A percentile compares a stretch with the other conserved stretches of the same genome.
These are phyloP conservation scores for Drusus annulatus DNA, from an alignment of 1,140 invertebrate genomes.

Conservation along the genomic window DNA sequence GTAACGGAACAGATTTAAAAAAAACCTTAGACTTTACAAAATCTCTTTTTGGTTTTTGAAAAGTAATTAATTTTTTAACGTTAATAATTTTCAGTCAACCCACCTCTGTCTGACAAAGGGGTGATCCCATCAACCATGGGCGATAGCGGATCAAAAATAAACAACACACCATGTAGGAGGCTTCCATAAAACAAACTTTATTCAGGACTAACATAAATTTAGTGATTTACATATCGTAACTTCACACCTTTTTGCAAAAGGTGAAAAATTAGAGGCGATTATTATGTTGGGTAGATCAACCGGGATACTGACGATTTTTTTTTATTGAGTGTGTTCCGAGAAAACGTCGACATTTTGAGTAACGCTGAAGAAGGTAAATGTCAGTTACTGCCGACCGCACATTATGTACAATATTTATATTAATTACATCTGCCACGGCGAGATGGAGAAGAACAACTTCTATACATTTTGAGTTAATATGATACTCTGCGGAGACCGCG, in stretches of 20 bases:
- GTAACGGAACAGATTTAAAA: no score
- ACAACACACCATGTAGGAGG: neutral
- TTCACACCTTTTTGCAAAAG: neutral
- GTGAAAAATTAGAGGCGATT: neutral
- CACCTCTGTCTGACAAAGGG: slow-evolving; percentile 41
- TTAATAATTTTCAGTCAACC: no score
- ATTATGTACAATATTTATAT: slow-evolving; percentile 52
- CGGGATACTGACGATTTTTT: neutral
- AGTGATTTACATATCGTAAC: neutral
- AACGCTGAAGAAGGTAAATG: slow-evolving; percentile 11
- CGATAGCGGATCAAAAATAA: neutral
- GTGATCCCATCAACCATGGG: slow-evolving; percentile 19
- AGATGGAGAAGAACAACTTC: slow-evolving; percentile 2
- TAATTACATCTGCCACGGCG: slow-evolving; percentile 52
- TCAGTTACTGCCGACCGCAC: slow-evolving; percentile 36
- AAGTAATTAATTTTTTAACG: slow-evolving; percentile 9
- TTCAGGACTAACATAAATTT: no score
- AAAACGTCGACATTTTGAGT: slow-evolving; percentile 3
- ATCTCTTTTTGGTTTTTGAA: no score
- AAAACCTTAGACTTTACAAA: no score
- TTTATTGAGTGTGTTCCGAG: slow-evolving; percentile 32
- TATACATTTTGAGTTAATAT: slow-evolving; percentile 14
- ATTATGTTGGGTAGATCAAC: neutral
- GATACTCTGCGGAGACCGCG: neutral
- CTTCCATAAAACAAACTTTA: no score